Base-by-base conservation (phyloP, 2,888 invertebrate species). In the Gryllus longicercus region DNA sequence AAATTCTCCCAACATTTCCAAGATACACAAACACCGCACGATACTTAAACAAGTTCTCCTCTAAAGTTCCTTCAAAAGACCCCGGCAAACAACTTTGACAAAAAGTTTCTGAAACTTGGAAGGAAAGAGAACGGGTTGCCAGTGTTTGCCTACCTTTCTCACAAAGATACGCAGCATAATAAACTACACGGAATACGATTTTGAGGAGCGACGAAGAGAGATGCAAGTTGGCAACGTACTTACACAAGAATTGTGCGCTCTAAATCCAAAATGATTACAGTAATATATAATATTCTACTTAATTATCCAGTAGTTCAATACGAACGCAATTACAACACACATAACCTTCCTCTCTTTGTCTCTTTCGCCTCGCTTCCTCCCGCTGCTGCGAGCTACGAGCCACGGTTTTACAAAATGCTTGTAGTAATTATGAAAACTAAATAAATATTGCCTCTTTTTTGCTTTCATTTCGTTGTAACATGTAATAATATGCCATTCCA, bases 1-100 rank as follows among this genome's bases (percentile, higher is more conserved):
- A 63, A 63, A 63, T 63, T 63, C n/a, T 63, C 63, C n/a, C 63
- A 63, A 63, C 63, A 63, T 63, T 63, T 63, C 63, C 63, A 63
- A 63, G 63, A 63, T 63, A 63, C 63, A 63, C 63, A 63, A 63
- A 63, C 63, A 63, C n/a, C 63, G 63, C 63, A 63, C 63, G 63
- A 63, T 63, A 63, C 63, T 63, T 63, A 63, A 63, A 63, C 16
- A 63, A 63, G 63, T 63, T 63, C 63, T 63, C 63, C n/a, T 63
- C 63, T 16, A 63, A 63, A 63, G 63, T 63, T 63, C 63, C 63
- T 63, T 63, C 16, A 63, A 63, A 63, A 63, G 63, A 63, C 63
- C 63, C 38, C 63, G n/a, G n/a, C 63, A n/a, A 63, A 14, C 63
- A 63, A 63, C 63, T 63, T 63, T 63, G 63, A 63, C 63, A 63